A percentile compares a stretch with the other conserved stretches of the same genome.
phyloP scores from a whole-genome alignment of 2,113 vertebrate species.

The Vidua chalybeata region DNA sequence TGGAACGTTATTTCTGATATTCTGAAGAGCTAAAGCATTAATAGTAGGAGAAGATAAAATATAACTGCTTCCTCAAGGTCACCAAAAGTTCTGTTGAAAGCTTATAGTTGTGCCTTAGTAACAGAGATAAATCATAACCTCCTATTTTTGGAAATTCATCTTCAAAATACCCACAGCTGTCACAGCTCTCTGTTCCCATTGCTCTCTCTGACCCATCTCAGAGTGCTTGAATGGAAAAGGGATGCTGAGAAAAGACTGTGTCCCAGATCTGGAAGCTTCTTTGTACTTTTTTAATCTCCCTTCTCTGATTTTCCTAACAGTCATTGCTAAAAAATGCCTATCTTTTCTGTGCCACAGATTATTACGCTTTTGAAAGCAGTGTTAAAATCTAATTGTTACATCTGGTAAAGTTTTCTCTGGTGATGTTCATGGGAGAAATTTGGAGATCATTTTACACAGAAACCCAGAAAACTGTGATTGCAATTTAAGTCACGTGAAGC shows the following conservation, averaged over 20 bases:
- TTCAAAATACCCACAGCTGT: background rate
- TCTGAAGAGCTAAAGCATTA: background rate
- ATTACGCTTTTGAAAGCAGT: background rate
- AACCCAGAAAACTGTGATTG: background rate
- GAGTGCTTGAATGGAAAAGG: background rate
- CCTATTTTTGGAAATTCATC: background rate
- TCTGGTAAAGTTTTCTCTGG: background rate
- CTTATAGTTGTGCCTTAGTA: background rate
- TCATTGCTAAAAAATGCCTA: background rate
- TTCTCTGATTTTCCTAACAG: background rate
- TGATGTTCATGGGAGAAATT: background rate
- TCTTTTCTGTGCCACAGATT: background rate
- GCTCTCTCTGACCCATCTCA: background rate
- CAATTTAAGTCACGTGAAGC: background rate
- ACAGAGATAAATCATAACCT: background rate
- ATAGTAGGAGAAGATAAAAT: background rate
- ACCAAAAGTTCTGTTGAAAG: background rate
- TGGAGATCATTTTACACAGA: background rate
- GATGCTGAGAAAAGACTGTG: background rate
- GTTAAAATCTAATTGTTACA: background rate
- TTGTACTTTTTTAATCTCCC: background rate
- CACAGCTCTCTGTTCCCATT: background rate
- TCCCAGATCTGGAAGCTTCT: background rate
- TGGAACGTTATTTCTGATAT: background rate
- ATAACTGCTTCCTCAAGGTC: background rate